Base-by-base conservation (phyloP, 2,113 vertebrate species). In the Cynoglossus semilaevis region DNA sequence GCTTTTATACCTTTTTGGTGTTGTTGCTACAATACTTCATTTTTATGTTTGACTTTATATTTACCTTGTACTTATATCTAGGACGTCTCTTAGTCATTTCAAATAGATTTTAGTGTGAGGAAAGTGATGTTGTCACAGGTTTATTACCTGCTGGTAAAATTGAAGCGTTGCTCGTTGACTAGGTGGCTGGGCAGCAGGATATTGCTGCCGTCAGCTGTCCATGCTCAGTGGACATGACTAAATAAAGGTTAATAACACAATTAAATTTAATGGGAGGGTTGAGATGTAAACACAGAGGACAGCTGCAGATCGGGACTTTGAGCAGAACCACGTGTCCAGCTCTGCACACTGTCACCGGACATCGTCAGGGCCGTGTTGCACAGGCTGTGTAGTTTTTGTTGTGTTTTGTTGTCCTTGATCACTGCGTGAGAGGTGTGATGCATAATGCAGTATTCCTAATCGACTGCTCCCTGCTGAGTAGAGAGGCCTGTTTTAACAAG, bases 401-500 rank as follows among this genome's bases (percentile, higher is more conserved):
- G 55, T 8, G 7, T 12, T 12, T 14, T 11, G 48, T 22, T 64
- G 55, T 51, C 52, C 61, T 64, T 71, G 36, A 36, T 67, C 43
- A 62, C 49, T 36, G 48, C 34, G 68, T 68, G 48, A 71, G 51
- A 56, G 54, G 63, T 77, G 45, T 58, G 40, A 71, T 73, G 42
- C 58, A 51, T 65, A n/a, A 49, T 62, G 36, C 65, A 73, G 74
- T 12, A 16, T 18, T 8, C 37, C 72, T 74, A 67, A 70, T 80
- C 65, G 63, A 64, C 74, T 29, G 56, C 38, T 69, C 64, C 72
- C 60, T n/a, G 40, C 74, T 37, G 72, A 77, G 58, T 15, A 1
- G 34, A 65, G 2, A 29, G 68, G 72, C 80, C 35, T 83, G 84
- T 82, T 61, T 74, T 80, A 81, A 81, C 81, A 82, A 52, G 70